Conservation (phyloP, 2,888 invertebrate genomes). For the Ceraclea dissimilis region DNA sequence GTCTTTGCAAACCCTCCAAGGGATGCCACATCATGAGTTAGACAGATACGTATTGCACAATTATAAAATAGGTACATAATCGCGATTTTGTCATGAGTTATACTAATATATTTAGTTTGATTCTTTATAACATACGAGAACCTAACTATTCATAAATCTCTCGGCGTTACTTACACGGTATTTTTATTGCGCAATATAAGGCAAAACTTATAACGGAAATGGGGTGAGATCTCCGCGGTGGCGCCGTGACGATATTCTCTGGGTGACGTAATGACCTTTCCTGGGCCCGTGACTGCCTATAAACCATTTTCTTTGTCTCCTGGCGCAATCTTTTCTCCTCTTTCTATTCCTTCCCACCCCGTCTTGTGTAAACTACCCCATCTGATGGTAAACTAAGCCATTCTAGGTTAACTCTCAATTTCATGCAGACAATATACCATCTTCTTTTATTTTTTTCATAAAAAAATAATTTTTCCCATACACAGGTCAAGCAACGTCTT, state of each 20-base stretch:
- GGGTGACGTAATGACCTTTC: constrained; percentile 26
- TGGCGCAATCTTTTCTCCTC: constrained; percentile 21
- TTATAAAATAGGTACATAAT: no score
- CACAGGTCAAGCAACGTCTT: neutral
- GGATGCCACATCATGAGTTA: no score
- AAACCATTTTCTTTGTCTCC: constrained; percentile 26
- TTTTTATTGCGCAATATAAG: neutral
- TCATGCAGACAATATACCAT: neutral
- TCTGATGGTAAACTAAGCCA: constrained; percentile 4
- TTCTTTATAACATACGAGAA: no score
- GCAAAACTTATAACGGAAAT: neutral
- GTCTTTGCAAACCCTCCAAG: no score
- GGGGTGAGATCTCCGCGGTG: constrained; percentile 3
- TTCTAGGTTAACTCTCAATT: constrained; percentile 1
- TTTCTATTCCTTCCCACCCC: neutral
- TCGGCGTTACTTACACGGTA: neutral
- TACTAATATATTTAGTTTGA: no score
- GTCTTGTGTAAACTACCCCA: constrained; percentile 4
- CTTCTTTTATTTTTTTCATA: neutral
- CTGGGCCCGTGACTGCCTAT: constrained; percentile 23
- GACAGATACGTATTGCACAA: no score
- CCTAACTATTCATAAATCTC: no score
- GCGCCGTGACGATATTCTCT: constrained; percentile 20
- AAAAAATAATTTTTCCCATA: neutral
- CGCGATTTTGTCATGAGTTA: no score